Percentiles rank a stretch among this genome's conserved stretches.
phyloP scores from a whole-genome alignment of 2,797 vertebrate genomes.

The Dicrostonyx torquatus region DNA sequence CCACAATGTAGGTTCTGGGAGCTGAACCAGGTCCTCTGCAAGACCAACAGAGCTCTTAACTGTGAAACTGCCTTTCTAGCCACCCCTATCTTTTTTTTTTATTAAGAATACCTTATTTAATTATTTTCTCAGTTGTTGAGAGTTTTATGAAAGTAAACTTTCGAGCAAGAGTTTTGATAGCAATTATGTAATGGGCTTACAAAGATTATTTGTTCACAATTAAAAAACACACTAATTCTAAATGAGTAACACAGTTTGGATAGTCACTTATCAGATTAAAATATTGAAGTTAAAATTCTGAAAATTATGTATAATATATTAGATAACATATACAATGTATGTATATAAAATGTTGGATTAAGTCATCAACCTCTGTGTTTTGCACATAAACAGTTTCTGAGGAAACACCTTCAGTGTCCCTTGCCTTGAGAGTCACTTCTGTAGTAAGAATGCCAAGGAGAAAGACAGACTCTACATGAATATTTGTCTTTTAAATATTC shows the following conservation, averaged over 20 bases:
- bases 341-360: not conserved
- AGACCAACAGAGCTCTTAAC: not conserved
- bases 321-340: not conserved
- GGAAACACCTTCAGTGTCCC: not conserved
- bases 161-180: not conserved
- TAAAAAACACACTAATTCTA: not conserved
- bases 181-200: not conserved
- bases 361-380: not conserved
- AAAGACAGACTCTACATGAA: not conserved
- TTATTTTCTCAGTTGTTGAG: not conserved
- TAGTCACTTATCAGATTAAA: slow-evolving; percentile 23
- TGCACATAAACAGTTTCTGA: not conserved
- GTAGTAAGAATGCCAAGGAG: not conserved
- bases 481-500: slow-evolving; percentile 25
- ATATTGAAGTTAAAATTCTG: slow-evolving; percentile 44
- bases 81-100: not conserved
- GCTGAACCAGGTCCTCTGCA: not conserved
- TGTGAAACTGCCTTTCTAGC: not conserved
- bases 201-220: not conserved
- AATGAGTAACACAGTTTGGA: slow-evolving; percentile 27
- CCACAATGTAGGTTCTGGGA: not conserved
- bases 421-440: not conserved
- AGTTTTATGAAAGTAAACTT: slow-evolving; percentile 56
- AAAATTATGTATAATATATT: not conserved
- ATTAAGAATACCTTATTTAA: not conserved